Conservation (phyloP, 2,113 vertebrate species). For the Aplodontia rufa region DNA sequence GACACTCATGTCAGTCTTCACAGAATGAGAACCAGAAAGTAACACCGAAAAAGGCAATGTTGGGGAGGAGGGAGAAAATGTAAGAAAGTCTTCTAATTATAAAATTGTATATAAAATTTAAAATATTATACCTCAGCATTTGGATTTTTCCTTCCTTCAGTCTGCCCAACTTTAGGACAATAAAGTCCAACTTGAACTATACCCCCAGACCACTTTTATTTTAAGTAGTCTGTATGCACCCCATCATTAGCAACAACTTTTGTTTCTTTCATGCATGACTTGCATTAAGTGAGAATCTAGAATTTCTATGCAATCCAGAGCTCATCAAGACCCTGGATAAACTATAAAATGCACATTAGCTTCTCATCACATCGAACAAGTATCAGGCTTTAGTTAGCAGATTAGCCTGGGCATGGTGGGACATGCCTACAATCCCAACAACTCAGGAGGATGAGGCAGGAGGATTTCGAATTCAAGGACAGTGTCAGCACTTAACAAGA, state of each 20-base stretch:
- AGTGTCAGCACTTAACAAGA: no score
- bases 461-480: no score
- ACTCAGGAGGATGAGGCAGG: no score
- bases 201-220: constrained; percentile 56
- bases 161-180: constrained; percentile 75
- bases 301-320: constrained; percentile 61
- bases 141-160: constrained; percentile 67
- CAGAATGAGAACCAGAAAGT: constrained; percentile 76
- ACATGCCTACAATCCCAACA: no score
- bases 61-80: neutral
- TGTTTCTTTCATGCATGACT: constrained; percentile 69
- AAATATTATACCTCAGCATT: constrained; percentile 70
- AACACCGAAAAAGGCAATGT: constrained; percentile 69
- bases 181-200: constrained; percentile 79
- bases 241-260: constrained; percentile 32
- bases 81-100: constrained; percentile 73
- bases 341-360: constrained; percentile 1
- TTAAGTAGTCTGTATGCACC: constrained; percentile 54
- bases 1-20: constrained; percentile 62
- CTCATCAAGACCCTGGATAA: constrained; percentile 51
- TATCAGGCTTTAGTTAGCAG: constrained; percentile 72
- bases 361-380: constrained; percentile 47
- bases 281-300: constrained; percentile 70
- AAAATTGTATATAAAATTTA: constrained; percentile 70
- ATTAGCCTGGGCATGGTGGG: neutral